Evolutionary conservation across 1,140 invertebrate genomes (phyloP), one percentile per base, ranked within the genome.

Genomic region (Lasaia peninsularis): DNA sequence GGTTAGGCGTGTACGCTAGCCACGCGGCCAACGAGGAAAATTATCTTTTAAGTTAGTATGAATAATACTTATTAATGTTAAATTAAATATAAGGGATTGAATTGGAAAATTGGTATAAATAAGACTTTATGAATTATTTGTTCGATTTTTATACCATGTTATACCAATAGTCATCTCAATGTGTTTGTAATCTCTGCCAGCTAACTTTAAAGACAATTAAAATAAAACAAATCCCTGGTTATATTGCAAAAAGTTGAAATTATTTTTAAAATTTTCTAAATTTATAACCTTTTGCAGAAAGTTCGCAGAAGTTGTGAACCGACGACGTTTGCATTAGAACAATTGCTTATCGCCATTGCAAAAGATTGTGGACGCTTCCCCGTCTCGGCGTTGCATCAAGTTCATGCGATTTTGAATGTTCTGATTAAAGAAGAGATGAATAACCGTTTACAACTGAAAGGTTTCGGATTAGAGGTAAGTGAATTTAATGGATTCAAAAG

Each of bases 301-400:
- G 92, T 98, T 49, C 92, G 93, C 61, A 92, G 94, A 18, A 97
- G 95, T 72, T 95, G 94, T 78, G 97, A 98, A 85, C 96, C 96
- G 14, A 95, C 96, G 8, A 94, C 97, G 90, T 98, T 99, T 81
- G 96, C 96, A 0, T 89, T 98, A 58, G 96, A 98, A 70, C 93
- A 94, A 69, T 86, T 98, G 16, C 84, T 98, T 4, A 92, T 97
- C 50, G 93, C 93, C 48, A 93, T 98, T 60, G 93, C 94, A 9
- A 92, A 91, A 40, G 96, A 97, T 83, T n/a, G n/a, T n/a, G 73
- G 90, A 10, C 89, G 14, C 88, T 93, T 64, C 92, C 92, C 24
- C 90, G 92, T 59, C 11, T 92, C 94, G 18, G 91, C 95, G 28
- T 87, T 97, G 24, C 91, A 92, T 63, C 91, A 92, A 32, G 89